phyloP scores from a whole-genome alignment of 2,113 vertebrate species.

The Sinocyclocheilus anophthalmus region DNA sequence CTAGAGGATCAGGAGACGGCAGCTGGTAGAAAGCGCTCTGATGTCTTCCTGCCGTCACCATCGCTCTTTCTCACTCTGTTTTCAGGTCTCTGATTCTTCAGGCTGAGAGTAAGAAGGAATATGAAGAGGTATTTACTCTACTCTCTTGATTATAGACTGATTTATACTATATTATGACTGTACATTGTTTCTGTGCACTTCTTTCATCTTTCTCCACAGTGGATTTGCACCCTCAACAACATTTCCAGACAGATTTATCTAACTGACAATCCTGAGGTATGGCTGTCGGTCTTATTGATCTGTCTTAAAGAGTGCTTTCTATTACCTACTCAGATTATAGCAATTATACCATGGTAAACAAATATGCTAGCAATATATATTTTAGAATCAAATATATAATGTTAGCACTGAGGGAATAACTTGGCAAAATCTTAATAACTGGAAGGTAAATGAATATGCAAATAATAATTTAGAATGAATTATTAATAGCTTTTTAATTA shows the following conservation, averaged over 20 bases:
- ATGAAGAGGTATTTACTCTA: constrained; percentile 84
- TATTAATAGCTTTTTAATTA: no score
- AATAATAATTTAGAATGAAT: no score
- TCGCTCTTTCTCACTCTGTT: neutral
- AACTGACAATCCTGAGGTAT: constrained; percentile 96
- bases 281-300: no score
- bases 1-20: no score
- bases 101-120: constrained; percentile 96
- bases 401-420: no score
- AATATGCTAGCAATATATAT: neutral
- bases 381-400: no score
- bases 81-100: constrained; percentile 93
- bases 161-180: neutral
- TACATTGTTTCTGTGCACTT: neutral
- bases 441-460: no score
- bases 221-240: constrained; percentile 98
- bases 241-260: constrained; percentile 99
- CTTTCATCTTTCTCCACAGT: constrained; percentile 74
- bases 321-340: neutral
- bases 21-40: no score
- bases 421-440: no score
- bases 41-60: neutral
- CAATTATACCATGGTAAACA: neutral
- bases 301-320: neutral
- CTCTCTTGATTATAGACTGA: neutral